These are phyloP conservation scores for Matsumyia berberina DNA, from an alignment of 2,888 invertebrate genomes.

Conservation along the genomic window DNA sequence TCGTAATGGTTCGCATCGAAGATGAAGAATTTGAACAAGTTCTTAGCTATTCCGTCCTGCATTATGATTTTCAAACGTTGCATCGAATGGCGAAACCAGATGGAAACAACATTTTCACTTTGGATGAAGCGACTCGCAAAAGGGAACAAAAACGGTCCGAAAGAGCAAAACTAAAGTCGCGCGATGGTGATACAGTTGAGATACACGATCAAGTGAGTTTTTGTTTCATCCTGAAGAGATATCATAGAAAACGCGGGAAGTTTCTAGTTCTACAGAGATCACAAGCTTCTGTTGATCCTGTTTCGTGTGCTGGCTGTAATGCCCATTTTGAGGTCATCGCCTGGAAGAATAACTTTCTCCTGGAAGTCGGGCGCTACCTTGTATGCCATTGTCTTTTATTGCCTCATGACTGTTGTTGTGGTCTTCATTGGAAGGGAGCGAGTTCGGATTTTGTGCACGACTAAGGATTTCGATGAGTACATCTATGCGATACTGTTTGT, in stretches of 20 bases:
- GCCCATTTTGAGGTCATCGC: constrained; percentile 87
- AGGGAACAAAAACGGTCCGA: constrained; percentile 79
- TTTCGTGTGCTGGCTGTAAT: constrained; percentile 88
- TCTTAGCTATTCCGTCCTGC: constrained; percentile 43
- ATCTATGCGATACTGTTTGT: constrained; percentile 89
- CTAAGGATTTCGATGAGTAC: constrained; percentile 88
- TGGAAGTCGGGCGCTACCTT: constrained; percentile 88
- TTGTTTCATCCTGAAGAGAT: not conserved
- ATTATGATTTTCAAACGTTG: constrained; percentile 53
- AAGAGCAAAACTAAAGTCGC: constrained; percentile 85
- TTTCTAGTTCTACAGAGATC: constrained; percentile 87
- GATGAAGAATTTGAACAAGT: constrained; percentile 73
- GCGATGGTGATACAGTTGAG: constrained; percentile 87
- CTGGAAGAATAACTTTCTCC: constrained; percentile 87
- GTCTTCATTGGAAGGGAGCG: constrained; percentile 87
- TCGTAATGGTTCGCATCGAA: constrained; percentile 52
- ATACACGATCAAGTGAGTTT: constrained; percentile 85
- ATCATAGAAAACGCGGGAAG: too few relatives aligned
- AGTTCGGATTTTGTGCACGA: constrained; percentile 86
- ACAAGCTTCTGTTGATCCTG: constrained; percentile 87
- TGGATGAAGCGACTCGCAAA: constrained; percentile 44
- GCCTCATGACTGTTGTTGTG: constrained; percentile 86
- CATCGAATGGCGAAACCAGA: constrained; percentile 23
- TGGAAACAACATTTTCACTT: constrained; percentile 31
- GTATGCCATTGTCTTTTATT: constrained; percentile 88